These are phyloP conservation scores for Numenius arquata DNA, from an alignment of 2,113 vertebrate species.

Conservation along the genomic window DNA sequence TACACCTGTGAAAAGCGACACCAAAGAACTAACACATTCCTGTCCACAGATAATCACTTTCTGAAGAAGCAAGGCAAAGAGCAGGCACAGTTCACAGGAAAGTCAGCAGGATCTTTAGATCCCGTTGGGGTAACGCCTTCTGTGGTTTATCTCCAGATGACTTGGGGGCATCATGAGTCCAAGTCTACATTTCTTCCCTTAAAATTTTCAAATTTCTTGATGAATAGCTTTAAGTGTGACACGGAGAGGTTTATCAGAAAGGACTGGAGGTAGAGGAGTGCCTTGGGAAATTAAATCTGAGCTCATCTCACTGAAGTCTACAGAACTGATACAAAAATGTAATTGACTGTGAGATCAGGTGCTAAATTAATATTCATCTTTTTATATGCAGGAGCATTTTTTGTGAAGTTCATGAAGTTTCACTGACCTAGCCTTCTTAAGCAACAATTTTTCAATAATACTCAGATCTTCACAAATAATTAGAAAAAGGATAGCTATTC, in stretches of 20 bases:
- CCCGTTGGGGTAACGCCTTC: neutral
- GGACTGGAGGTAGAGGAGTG: neutral
- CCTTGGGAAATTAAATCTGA: neutral
- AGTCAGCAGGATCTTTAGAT: neutral
- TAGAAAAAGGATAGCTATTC: constrained; percentile 5
- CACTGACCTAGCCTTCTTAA: neutral
- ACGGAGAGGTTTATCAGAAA: neutral
- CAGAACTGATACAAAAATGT: neutral
- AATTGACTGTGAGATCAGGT: neutral
- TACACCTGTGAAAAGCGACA: neutral
- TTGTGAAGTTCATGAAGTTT: neutral
- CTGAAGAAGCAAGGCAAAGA: neutral
- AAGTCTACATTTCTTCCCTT: neutral
- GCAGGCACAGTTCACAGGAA: neutral
- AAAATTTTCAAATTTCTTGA: neutral
- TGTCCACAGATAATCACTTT: neutral
- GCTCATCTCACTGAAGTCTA: neutral
- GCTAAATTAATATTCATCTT: neutral
- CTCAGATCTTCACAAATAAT: neutral
- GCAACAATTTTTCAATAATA: neutral
- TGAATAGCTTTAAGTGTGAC: neutral
- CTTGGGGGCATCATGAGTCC: neutral
- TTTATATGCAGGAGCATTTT: neutral
- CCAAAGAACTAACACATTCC: neutral
- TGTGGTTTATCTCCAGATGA: neutral